These are phyloP conservation scores for Acleris emargana DNA, from an alignment of 2,888 invertebrate genomes.

Conservation along the genomic window DNA sequence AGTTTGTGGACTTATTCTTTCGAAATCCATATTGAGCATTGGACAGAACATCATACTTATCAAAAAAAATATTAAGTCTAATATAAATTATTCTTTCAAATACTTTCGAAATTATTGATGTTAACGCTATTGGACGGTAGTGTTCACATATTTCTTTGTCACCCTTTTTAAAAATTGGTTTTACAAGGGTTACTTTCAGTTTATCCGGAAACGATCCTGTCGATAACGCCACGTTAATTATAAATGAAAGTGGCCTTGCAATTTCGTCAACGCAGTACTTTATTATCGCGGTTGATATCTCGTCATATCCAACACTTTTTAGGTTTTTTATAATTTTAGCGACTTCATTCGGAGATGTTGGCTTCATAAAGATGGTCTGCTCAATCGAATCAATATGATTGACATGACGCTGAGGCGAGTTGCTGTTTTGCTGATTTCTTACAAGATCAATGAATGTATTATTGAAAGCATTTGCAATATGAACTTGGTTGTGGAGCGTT, in stretches of 20 bases:
- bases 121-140: slow-evolving; percentile 8
- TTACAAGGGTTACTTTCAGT: slow-evolving; percentile 1
- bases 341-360: background rate
- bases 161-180: slow-evolving; percentile 5
- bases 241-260: background rate
- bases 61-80: background rate
- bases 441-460: background rate
- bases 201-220: slow-evolving; percentile 2
- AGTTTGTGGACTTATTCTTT: slow-evolving; percentile 2
- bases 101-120: slow-evolving; percentile 4
- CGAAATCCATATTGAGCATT: slow-evolving; percentile 7
- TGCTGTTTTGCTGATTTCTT: background rate
- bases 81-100: background rate
- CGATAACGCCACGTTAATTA: background rate
- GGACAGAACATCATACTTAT: background rate
- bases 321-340: slow-evolving; percentile 4
- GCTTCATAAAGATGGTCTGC: background rate
- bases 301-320: slow-evolving; percentile 1
- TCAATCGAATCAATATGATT: background rate
- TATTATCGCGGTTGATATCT: background rate
- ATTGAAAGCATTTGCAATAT: background rate
- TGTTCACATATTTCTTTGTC: slow-evolving; percentile 4
- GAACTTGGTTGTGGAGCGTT: background rate
- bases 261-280: background rate
- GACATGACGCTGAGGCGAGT: background rate